These are phyloP conservation scores for Tyto alba DNA, from an alignment of 2,113 vertebrate species.

Conservation along the genomic window DNA sequence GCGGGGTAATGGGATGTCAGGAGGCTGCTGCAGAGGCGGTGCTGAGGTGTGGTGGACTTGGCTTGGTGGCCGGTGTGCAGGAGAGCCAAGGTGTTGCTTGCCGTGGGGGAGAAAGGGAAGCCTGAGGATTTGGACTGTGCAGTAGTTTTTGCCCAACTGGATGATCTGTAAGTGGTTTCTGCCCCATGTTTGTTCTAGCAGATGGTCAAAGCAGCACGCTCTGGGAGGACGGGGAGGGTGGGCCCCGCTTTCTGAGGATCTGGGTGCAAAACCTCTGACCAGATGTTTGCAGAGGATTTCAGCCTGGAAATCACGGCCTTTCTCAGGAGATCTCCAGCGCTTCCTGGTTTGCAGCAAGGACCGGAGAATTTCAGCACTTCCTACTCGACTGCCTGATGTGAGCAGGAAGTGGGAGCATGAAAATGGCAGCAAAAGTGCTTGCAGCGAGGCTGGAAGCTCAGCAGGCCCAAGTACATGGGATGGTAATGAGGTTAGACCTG, in stretches of 20 bases:
- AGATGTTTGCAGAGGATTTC: constrained; percentile 2
- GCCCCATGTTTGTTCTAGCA: neutral
- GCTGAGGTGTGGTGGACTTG: neutral
- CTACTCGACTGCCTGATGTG: neutral
- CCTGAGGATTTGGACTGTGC: neutral
- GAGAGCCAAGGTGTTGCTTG: neutral
- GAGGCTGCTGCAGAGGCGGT: neutral
- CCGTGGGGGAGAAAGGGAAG: neutral
- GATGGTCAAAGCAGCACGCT: neutral
- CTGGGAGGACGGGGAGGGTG: neutral
- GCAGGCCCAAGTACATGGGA: accelerated
- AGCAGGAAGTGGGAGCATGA: constrained; percentile 14
- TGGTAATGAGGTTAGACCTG: neutral
- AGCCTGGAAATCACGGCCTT: neutral
- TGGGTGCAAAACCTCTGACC: neutral
- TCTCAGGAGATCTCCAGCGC: neutral
- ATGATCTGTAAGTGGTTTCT: neutral
- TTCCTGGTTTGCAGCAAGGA: neutral
- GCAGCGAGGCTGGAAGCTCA: neutral
- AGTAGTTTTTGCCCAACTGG: neutral
- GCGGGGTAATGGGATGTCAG: neutral
- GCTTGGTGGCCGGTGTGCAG: neutral
- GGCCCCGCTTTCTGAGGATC: neutral
- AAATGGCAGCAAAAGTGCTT: neutral
- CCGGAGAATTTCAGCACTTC: constrained; percentile 24